Conservation (phyloP, 2,888 invertebrate species). For the Drosophila macrospina region DNA sequence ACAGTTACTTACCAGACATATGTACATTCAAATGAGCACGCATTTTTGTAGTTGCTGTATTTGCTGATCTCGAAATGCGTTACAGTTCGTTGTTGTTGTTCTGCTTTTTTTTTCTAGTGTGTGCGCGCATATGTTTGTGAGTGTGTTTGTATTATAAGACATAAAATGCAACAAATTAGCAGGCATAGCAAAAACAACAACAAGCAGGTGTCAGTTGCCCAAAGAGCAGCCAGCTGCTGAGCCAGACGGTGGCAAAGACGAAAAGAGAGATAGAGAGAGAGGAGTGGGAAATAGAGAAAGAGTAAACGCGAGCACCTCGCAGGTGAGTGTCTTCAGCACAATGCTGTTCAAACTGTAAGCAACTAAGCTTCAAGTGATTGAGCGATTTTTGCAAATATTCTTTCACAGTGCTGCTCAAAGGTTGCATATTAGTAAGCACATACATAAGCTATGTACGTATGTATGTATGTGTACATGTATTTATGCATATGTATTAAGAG, state of each 20-base stretch:
- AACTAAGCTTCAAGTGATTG: conserved; percentile 35
- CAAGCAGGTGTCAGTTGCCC: conserved; percentile 41
- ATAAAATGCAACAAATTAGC: conserved; percentile 51
- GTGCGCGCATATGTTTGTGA: neutral
- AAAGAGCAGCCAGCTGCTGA: conserved; percentile 11
- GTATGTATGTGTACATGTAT: too few species aligned
- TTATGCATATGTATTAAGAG: neutral
- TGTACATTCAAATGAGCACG: conserved; percentile 12
- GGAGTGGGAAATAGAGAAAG: conserved; percentile 7
- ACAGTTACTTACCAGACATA: conserved; percentile 34
- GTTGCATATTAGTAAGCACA: conserved; percentile 7
- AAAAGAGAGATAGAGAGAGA: conserved; percentile 4
- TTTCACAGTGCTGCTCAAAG: conserved; percentile 3
- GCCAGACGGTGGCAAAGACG: neutral
- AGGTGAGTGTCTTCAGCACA: conserved; percentile 35
- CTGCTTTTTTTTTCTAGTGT: conserved; percentile 9
- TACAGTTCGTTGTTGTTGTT: neutral
- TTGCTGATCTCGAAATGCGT: conserved; percentile 6
- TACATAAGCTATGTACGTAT: neutral
- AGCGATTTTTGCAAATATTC: conserved; percentile 9
- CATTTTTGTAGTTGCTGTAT: neutral
- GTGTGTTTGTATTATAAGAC: conserved; percentile 6
- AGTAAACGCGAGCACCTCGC: neutral
- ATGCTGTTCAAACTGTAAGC: conserved; percentile 38
- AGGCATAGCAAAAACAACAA: conserved; percentile 30